These are phyloP conservation scores for Micrasema minimum DNA, from an alignment of 1,140 invertebrate species.

Conservation along the genomic window DNA sequence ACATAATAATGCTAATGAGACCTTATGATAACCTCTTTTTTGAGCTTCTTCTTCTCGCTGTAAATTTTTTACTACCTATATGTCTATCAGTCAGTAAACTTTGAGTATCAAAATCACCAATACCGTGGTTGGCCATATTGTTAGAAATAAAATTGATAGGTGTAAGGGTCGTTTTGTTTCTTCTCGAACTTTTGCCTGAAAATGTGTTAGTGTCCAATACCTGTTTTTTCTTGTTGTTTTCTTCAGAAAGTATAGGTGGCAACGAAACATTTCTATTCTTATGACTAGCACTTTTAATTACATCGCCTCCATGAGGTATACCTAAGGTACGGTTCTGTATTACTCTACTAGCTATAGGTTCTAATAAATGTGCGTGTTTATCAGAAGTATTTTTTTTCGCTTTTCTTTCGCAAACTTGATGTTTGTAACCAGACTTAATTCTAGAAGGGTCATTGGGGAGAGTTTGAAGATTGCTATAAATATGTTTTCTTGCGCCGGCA, in stretches of 20 bases:
- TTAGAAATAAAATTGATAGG: constrained; percentile 38
- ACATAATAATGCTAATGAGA: too few relatives aligned
- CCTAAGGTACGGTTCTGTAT: constrained; percentile 39
- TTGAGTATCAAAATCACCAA: constrained; percentile 27
- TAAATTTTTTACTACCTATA: constrained; percentile 7
- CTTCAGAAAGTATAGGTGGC: constrained; percentile 58
- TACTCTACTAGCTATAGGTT: constrained; percentile 29
- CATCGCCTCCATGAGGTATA: constrained; percentile 37
- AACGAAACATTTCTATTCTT: constrained; percentile 63
- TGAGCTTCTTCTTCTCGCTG: constrained; percentile 9
- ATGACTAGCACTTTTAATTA: constrained; percentile 41
- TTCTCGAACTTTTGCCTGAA: constrained; percentile 30
- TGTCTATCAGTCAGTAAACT: constrained; percentile 33
- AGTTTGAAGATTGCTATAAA: constrained; percentile 10
- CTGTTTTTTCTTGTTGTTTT: constrained; percentile 39
- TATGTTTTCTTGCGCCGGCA: constrained; percentile 23
- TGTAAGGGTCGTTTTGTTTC: constrained; percentile 42
- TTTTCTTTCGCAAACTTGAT: constrained; percentile 16
- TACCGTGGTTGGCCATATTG: constrained; percentile 31
- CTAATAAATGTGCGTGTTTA: constrained; percentile 36
- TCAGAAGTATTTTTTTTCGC: constrained; percentile 12
- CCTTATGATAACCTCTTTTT: neutral
- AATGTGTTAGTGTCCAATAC: constrained; percentile 22
- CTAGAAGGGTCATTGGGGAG: neutral
- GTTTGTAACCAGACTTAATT: constrained; percentile 24